These are phyloP conservation scores for Hydropsyche betteni DNA, from an alignment of 2,888 invertebrate species.

Conservation along the genomic window DNA sequence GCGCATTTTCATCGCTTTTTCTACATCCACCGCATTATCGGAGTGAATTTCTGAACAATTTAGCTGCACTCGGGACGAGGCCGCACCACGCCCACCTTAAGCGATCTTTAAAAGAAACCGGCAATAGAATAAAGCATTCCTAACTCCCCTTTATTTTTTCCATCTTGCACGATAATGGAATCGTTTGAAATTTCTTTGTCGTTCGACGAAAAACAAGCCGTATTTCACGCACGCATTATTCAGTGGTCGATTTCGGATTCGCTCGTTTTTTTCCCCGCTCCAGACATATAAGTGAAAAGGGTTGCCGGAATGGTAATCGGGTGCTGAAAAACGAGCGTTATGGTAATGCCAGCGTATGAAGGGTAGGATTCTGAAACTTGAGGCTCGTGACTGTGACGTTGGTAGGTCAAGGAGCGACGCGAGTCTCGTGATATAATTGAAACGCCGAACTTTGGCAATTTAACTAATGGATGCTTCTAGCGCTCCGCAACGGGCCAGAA, in stretches of 20 bases:
- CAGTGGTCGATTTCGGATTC: no score
- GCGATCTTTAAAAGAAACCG: no score
- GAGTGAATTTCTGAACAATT: conserved; percentile 18
- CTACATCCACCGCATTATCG: background rate
- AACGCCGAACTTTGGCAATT: conserved; percentile 29
- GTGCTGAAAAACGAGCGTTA: conserved; percentile 27
- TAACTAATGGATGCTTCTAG: conserved; percentile 20
- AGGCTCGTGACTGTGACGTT: no score
- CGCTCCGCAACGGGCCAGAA: background rate
- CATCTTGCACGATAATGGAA: no score
- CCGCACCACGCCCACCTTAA: background rate
- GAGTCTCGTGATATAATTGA: conserved; percentile 20
- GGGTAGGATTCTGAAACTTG: background rate
- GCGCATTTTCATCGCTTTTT: conserved; percentile 25
- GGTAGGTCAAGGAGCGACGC: no score
- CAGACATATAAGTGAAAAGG: no score
- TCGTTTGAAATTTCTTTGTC: no score
- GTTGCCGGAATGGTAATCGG: background rate
- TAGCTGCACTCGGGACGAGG: conserved; percentile 1
- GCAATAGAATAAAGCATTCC: no score
- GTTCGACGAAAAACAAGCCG: no score
- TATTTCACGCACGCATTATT: no score
- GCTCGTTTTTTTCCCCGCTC: no score
- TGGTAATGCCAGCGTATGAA: conserved; percentile 15
- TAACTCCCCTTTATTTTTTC: no score